Base-by-base conservation (phyloP, 2,888 invertebrate species). In the Sycophila texana region DNA sequence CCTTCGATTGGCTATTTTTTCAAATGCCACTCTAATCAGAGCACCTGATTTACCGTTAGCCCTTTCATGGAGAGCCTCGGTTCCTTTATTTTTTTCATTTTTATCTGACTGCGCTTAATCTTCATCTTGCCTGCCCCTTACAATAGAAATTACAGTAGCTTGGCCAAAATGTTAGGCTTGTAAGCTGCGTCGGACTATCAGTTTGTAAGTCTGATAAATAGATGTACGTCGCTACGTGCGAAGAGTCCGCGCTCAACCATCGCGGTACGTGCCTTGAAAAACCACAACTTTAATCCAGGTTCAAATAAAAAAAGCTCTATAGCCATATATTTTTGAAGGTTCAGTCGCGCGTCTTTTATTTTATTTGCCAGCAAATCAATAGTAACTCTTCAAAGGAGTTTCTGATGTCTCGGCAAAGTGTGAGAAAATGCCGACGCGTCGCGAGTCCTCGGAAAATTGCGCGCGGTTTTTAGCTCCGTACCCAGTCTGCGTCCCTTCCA, bases 181-280 rank as follows among this genome's bases (percentile, higher is more conserved):
- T 60, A 72, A 65, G 51, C 14, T 18, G 55, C 73, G 55, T 30
- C 55, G 2, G 47, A 49, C 63, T 53, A 39, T 47, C 63, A 57
- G 77, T 79, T 74, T 72, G 79, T 71, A 73, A 81, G 77, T 74
- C 77, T 80, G 66, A 82, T 83, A 83, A 84, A 84, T 83, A 83
- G 79, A 81, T 81, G 81, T 78, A 79, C 68, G 75, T 77, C 75
- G 77, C 70, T 83, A 81, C 81, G 81, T 82, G 83, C 80, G 83
- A 81, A 82, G 81, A 82, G 81, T 81, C 80, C 75, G 63, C n/a
- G 74, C 80, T 80, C 74, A 81, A 74, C 82, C 81, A 75, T 73
- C 61, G 67, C 55, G 76, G 74, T 81, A 83, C 82, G 84, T 84
- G 84, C 81, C 81, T 81, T 78, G 82, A 74, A 74, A 82, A 84